Evolutionary conservation across 1,140 invertebrate genomes (phyloP).

Genomic region (Papilio aristodemus): DNA sequence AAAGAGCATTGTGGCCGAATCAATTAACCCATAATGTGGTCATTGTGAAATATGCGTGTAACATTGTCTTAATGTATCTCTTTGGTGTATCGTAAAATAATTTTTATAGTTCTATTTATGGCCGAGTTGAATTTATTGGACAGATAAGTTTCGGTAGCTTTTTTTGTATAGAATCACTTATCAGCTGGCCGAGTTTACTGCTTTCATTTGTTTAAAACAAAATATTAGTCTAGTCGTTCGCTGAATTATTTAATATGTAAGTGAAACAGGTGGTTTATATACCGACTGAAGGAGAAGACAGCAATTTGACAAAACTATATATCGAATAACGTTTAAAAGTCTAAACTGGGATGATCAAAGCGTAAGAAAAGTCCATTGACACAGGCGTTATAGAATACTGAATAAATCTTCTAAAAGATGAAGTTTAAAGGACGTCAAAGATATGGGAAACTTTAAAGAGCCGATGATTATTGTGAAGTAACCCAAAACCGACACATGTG

Average conservation of each 20-base stretch:
- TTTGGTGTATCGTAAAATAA: constrained; percentile 73
- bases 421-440: constrained; percentile 60
- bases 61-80: constrained; percentile 79
- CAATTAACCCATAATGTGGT: constrained; percentile 76
- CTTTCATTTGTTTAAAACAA: constrained; percentile 49
- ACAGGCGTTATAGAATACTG: constrained; percentile 55
- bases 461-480: constrained; percentile 74
- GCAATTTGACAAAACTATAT: constrained; percentile 43
- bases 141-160: constrained; percentile 73
- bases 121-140: constrained; percentile 66
- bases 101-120: constrained; percentile 79
- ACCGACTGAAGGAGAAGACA: constrained; percentile 57
- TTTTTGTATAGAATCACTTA: constrained; percentile 67
- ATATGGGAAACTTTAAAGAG: constrained; percentile 73
- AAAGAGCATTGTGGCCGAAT: constrained; percentile 75
- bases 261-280: constrained; percentile 46
- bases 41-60: constrained; percentile 71
- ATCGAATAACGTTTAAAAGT: constrained; percentile 61
- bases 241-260: constrained; percentile 2
- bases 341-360: constrained; percentile 64
- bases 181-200: constrained; percentile 55
- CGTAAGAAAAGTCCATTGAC: constrained; percentile 59
- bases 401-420: constrained; percentile 58
- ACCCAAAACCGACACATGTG: constrained; percentile 78
- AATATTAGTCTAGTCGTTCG: background rate